Evolutionary conservation across 2,888 invertebrate species (phyloP).

Genomic region (Protophormia terraenovae): DNA sequence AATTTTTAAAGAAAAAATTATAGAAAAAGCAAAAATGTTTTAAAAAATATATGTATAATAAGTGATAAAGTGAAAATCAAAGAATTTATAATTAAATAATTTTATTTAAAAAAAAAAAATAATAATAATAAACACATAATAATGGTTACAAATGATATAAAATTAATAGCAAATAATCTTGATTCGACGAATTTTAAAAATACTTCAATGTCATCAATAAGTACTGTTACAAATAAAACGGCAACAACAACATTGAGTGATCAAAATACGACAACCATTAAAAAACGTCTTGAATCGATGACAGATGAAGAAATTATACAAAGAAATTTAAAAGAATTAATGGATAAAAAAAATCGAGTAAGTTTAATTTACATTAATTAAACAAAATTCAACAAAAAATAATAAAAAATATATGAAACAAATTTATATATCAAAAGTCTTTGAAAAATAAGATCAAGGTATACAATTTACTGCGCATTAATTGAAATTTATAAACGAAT

Average conservation of each 20-base stretch:
- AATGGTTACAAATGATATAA: constrained; percentile 36
- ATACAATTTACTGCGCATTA: constrained; percentile 4
- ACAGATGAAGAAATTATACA: constrained; percentile 77
- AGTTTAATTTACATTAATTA: constrained; percentile 62
- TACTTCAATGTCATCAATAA: constrained; percentile 44
- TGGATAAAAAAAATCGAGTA: constrained; percentile 77
- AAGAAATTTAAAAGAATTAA: constrained; percentile 76
- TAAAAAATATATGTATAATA: neutral
- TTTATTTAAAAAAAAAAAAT: neutral
- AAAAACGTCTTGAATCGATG: constrained; percentile 73
- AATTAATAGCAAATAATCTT: constrained; percentile 17
- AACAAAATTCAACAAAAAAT: neutral
- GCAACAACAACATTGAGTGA: constrained; percentile 1
- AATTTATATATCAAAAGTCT: neutral
- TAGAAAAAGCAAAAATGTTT: neutral
- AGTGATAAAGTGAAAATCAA: neutral
- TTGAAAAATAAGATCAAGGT: neutral
- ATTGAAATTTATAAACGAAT: neutral
- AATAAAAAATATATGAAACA: neutral
- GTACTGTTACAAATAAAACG: constrained; percentile 23
- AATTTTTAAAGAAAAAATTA: neutral
- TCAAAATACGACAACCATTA: constrained; percentile 32
- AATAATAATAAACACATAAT: neutral
- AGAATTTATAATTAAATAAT: neutral
- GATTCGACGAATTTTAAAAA: constrained; percentile 47